Evolutionary conservation across 2,113 vertebrate species (phyloP), one percentile per base, ranked within the genome.

Genomic region (Aphyosemion australe): DNA sequence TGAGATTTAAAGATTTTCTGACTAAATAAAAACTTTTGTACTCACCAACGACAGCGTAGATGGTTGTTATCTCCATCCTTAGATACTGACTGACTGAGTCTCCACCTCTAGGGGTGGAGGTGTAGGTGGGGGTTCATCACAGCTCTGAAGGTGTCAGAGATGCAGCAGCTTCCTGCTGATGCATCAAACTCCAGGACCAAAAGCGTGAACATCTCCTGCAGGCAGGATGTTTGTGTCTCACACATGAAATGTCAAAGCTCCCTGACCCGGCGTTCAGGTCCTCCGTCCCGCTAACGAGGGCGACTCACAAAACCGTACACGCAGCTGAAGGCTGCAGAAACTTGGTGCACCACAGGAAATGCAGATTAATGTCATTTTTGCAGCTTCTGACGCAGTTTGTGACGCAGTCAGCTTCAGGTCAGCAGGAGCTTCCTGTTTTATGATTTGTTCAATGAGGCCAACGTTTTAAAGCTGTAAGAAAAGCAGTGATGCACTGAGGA

Each of bases 31-130:
- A 59, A 31, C 9, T 12, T 18, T 39, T 39, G n/a, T 41, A 69
- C 82, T 79, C 54, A 84, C 82, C 75, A 3, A 73, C 9, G 7
- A 76, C 49, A 1, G 72, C 0, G 1, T 75, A 84, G 12, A 82
- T 12, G 6, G 69, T 42, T 12, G 72, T 13, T 19, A 76, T 14
- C 26, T 43, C 72, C 82, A 84, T 84, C 51, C 19, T 74, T 51
- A 58, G 18, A 37, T 14, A 62, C 43, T 3, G 6, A 0, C 61
- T 20, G 43, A 46, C 45, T 11, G 56, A 11, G 39, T 12, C 48
- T 20, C 20, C 3, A 20, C 18, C 11, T 16, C 32, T 6, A 8
- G 34, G 45, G 4, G 5, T 1, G 31, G 2, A 39, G 21, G 8
- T 12, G 14, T 6, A 19, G 5, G 16, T 31, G 41, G 14, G 0